These are phyloP conservation scores for Umimayanthus chanpuru DNA, from an alignment of 92 coral and sea anemone species.

Conservation along the genomic window DNA sequence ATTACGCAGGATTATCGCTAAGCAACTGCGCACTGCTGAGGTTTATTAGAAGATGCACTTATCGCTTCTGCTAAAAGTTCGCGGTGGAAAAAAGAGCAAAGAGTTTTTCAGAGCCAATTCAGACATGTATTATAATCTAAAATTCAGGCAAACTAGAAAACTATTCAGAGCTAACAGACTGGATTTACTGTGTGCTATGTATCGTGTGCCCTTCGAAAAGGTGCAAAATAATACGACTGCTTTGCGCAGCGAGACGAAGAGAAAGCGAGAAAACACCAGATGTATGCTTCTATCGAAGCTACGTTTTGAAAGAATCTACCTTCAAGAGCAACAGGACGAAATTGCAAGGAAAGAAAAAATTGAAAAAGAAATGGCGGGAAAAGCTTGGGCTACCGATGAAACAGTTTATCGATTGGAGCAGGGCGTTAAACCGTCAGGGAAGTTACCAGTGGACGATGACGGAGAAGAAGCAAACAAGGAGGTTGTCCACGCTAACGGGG, in stretches of 20 bases:
- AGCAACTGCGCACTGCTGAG: not conserved
- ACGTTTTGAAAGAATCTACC: not conserved
- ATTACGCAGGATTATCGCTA: not conserved
- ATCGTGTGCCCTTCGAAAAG: not conserved
- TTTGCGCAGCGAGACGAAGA: not conserved
- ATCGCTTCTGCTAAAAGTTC: not conserved
- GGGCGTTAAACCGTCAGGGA: not conserved
- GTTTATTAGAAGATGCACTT: conserved; percentile 6
- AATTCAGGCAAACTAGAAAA: not conserved
- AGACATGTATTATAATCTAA: not conserved
- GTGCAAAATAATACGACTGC: not conserved
- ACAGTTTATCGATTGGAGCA: not conserved
- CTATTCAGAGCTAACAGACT: not conserved
- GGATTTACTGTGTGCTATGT: not conserved
- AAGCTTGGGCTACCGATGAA: not conserved
- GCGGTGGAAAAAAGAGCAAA: not conserved
- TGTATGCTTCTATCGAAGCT: not conserved
- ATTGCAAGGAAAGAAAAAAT: not conserved
- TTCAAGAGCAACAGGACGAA: not conserved
- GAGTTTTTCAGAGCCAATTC: not conserved
- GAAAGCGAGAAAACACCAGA: not conserved
- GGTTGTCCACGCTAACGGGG: not conserved
- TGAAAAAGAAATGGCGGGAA: not conserved
- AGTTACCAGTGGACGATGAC: not conserved
- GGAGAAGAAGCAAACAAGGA: not conserved